Conservation (phyloP, 2,888 invertebrate genomes). For the Luperina testacea region DNA sequence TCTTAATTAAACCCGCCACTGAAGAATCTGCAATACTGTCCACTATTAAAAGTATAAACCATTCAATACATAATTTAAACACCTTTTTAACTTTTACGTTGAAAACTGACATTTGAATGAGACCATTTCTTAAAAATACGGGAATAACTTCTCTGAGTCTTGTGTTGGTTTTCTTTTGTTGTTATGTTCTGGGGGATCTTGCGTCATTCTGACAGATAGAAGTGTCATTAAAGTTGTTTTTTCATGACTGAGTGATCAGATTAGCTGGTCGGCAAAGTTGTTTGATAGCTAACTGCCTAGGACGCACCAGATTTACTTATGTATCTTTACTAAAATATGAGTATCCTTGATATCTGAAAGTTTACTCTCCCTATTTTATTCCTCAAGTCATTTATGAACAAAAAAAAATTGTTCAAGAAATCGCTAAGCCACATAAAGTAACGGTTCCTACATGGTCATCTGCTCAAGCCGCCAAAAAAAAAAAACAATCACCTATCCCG, state of each 20-base stretch:
- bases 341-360: no score
- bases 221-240: not conserved
- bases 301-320: no score
- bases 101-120: not conserved
- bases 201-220: not conserved
- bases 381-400: not conserved
- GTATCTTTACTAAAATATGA: no score
- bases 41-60: no score
- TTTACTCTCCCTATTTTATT: not conserved
- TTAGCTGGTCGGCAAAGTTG: not conserved
- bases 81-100: no score
- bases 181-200: not conserved
- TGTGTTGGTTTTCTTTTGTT: not conserved
- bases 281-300: not conserved
- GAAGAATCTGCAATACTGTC: no score
- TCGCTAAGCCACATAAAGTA: conserved; percentile 11
- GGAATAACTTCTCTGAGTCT: not conserved
- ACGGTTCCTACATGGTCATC: conserved; percentile 57
- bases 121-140: not conserved
- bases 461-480: conserved; percentile 30
- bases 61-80: no score
- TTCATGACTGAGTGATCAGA: not conserved
- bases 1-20: no score
- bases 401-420: not conserved
- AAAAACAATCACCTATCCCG: conserved; percentile 49